phyloP scores from a whole-genome alignment of 2,888 invertebrate genomes.

The Acleris laterana region DNA sequence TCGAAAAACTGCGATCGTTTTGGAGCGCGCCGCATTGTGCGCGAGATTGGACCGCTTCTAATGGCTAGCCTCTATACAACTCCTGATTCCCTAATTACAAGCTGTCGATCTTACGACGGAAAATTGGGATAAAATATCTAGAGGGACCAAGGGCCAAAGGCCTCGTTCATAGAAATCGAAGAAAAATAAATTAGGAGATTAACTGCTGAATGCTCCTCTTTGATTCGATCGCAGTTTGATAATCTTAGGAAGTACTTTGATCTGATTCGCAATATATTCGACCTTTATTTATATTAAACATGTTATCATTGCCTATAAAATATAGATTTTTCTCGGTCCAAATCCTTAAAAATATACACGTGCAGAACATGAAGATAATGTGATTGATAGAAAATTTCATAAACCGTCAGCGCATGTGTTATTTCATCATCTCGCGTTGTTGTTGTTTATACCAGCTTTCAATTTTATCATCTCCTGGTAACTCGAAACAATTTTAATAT shows the following conservation, averaged over 20 bases:
- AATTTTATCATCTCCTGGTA: constrained; percentile 20
- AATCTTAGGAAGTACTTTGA: no score
- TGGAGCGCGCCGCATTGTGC: constrained; percentile 19
- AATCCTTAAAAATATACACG: no score
- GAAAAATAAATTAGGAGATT: constrained; percentile 1
- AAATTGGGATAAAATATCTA: background rate
- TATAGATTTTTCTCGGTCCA: no score
- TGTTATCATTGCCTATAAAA: no score
- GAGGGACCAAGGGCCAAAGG: no score
- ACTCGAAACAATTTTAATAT: constrained; percentile 29
- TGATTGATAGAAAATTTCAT: constrained; percentile 11
- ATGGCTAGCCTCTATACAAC: constrained; percentile 5
- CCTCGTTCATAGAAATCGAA: background rate
- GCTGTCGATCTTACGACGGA: constrained; percentile 9
- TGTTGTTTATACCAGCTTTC: constrained; percentile 25
- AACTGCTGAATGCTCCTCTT: no score
- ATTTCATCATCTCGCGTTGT: constrained; percentile 31
- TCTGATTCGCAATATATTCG: no score
- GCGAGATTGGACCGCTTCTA: constrained; percentile 14
- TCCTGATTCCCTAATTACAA: constrained; percentile 27
- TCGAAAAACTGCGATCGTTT: constrained; percentile 26
- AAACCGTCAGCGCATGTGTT: constrained; percentile 17
- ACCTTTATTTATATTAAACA: no score
- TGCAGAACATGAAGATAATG: background rate
- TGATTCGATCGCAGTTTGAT: no score